Percentiles rank a stretch among this genome's conserved stretches.
Conservation (phyloP, 2,888 invertebrate species). For the Cheilosia pagana region DNA sequence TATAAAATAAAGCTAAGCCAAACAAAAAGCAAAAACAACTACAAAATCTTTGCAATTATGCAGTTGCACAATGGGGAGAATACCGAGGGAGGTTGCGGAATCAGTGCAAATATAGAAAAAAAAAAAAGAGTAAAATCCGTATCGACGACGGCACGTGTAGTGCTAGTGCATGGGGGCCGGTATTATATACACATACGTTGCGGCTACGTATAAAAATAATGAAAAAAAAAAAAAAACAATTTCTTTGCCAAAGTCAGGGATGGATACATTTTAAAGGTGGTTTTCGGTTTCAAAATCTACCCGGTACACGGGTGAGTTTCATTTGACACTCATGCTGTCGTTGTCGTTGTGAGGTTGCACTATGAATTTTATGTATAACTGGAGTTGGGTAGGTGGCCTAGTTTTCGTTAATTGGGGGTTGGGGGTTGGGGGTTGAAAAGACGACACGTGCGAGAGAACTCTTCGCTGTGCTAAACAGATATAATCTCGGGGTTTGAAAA, state of each 20-base stretch:
- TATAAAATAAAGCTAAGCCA: conserved; percentile 32
- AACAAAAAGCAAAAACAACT: conserved; percentile 23
- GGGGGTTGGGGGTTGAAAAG: background rate
- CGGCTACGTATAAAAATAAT: conserved; percentile 8
- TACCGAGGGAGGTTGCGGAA: conserved; percentile 12
- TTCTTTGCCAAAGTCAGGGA: conserved; percentile 66
- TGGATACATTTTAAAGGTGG: conserved; percentile 43
- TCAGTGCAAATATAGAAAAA: conserved; percentile 11
- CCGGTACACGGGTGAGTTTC: conserved; percentile 9
- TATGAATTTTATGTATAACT: background rate
- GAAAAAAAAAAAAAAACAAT: conserved; percentile 21
- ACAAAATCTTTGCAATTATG: conserved; percentile 65
- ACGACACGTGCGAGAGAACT: conserved; percentile 23
- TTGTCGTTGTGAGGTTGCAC: background rate
- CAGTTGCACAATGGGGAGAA: conserved; percentile 55
- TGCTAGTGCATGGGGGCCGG: conserved; percentile 21
- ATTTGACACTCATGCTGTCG: conserved; percentile 1
- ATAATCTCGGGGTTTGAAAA: too few relatives aligned
- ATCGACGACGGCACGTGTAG: conserved; percentile 51
- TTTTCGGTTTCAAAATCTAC: conserved; percentile 21
- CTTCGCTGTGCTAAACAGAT: background rate
- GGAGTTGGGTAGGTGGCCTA: conserved; percentile 4
- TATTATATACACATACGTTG: conserved; percentile 25
- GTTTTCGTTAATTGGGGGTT: conserved; percentile 1
- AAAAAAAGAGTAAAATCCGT: conserved; percentile 9